Conservation (phyloP, 1,140 invertebrate species). For the Diorhabda elongata region DNA sequence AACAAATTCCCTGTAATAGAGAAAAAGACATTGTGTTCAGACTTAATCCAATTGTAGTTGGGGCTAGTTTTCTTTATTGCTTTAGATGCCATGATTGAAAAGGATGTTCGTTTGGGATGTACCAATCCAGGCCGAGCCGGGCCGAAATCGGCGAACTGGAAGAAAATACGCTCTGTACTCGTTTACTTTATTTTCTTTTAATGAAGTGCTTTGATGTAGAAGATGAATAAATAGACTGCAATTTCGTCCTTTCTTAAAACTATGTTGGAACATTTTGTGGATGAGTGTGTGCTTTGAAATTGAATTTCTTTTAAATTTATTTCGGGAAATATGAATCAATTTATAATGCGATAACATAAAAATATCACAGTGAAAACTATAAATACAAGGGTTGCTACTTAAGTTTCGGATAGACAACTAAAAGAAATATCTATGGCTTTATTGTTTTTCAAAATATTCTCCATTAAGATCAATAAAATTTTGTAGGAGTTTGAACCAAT, state of each 20-base stretch:
- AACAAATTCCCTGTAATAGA: slow-evolving; percentile 15
- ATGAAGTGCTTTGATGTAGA: slow-evolving; percentile 9
- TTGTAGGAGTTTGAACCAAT: too few species aligned
- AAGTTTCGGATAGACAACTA: too few species aligned
- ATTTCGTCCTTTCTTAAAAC: neutral
- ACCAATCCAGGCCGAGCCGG: neutral
- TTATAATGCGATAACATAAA: too few species aligned
- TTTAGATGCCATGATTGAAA: slow-evolving; percentile 6
- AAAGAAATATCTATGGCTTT: too few species aligned
- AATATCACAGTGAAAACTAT: too few species aligned
- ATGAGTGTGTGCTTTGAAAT: too few species aligned
- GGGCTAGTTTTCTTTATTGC: slow-evolving; percentile 13
- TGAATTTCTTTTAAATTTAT: too few species aligned
- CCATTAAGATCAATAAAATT: too few species aligned
- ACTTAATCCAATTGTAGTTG: slow-evolving; percentile 15
- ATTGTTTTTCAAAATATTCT: too few species aligned
- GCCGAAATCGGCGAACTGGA: neutral
- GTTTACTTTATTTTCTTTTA: slow-evolving; percentile 7
- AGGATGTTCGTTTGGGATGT: slow-evolving; percentile 11
- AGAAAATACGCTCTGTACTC: neutral
- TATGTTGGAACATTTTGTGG: neutral
- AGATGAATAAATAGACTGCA: slow-evolving; percentile 6
- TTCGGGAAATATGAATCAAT: too few species aligned
- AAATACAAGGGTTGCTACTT: too few species aligned
- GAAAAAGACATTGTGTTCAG: slow-evolving; percentile 13